A percentile compares a stretch with the other conserved stretches of the same genome.
phyloP scores from a whole-genome alignment of 2,888 invertebrate genomes.

The Sericinus montela region DNA sequence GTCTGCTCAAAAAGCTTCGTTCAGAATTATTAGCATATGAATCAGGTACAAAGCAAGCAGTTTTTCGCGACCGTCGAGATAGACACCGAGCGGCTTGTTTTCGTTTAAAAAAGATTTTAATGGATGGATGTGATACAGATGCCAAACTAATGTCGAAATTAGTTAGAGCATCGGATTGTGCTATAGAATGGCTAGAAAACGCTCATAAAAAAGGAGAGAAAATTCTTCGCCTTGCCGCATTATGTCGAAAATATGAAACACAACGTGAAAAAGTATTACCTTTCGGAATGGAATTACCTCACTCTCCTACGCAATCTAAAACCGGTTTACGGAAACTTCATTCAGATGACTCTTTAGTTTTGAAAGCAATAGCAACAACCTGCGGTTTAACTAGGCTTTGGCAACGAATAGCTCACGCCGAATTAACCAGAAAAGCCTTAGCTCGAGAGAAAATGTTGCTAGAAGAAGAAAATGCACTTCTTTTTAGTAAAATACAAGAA shows the following conservation, averaged over 20 bases:
- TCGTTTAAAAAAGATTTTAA: conserved; percentile 46
- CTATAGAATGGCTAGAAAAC: conserved; percentile 56
- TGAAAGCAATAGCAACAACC: conserved; percentile 49
- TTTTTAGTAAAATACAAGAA: conserved; percentile 39
- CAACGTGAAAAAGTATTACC: conserved; percentile 72
- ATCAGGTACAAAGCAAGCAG: conserved; percentile 66
- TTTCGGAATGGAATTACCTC: conserved; percentile 45
- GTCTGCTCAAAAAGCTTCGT: conserved; percentile 50
- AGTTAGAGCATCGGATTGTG: conserved; percentile 56
- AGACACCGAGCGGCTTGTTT: conserved; percentile 56
- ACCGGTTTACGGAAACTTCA: conserved; percentile 36
- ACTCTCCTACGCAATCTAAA: conserved; percentile 42
- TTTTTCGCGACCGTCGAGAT: conserved; percentile 60
- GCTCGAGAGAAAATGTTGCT: conserved; percentile 54
- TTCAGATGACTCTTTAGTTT: conserved; percentile 52
- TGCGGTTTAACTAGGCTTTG: conserved; percentile 59
- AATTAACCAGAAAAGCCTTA: conserved; percentile 56
- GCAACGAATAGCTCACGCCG: conserved; percentile 63
- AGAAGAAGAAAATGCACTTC: conserved; percentile 50
- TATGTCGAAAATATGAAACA: conserved; percentile 79
- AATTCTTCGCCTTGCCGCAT: conserved; percentile 67
- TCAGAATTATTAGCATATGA: conserved; percentile 61
- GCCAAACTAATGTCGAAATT: conserved; percentile 43
- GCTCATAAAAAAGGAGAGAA: conserved; percentile 68
- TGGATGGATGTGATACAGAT: conserved; percentile 47